A percentile compares a stretch with the other conserved stretches of the same genome.
phyloP scores from a whole-genome alignment of 1,140 invertebrate genomes.

The Oncopodura yosiiana region DNA sequence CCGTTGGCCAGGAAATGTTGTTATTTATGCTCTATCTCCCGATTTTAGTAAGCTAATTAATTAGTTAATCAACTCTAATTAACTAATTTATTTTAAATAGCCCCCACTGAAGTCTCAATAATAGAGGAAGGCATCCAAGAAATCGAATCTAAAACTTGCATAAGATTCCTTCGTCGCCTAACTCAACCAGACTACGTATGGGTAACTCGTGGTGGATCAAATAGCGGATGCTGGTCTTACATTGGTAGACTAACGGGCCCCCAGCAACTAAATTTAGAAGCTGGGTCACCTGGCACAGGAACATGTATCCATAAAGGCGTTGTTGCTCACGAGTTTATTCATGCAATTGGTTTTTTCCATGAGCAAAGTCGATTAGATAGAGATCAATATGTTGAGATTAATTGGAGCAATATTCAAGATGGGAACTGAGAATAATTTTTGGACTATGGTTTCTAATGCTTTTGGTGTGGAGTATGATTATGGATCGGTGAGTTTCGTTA shows the following conservation, averaged over 20 bases:
- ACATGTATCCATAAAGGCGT: constrained; percentile 48
- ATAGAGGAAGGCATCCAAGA: not conserved
- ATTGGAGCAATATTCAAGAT: constrained; percentile 51
- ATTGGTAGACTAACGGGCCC: constrained; percentile 59
- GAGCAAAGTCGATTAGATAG: constrained; percentile 56
- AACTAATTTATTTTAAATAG: too few relatives aligned
- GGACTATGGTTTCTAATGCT: not conserved
- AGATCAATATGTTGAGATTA: constrained; percentile 52
- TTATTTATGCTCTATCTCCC: constrained; percentile 16
- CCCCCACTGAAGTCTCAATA: not conserved
- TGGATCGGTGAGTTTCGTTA: too few relatives aligned
- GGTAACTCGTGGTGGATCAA: constrained; percentile 28
- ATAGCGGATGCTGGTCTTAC: constrained; percentile 70
- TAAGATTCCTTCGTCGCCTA: not conserved
- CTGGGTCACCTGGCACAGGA: not conserved
- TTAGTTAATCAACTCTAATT: too few relatives aligned
- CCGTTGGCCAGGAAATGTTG: not conserved
- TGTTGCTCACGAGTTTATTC: constrained; percentile 55
- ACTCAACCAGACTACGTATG: constrained; percentile 7
- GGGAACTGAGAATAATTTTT: not conserved
- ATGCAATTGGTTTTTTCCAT: constrained; percentile 56
- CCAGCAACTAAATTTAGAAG: constrained; percentile 45
- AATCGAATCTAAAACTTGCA: constrained; percentile 15
- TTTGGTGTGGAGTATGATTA: too few relatives aligned
- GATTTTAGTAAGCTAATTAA: constrained; percentile 26